Percentiles rank a stretch among this genome's conserved stretches.
Evolutionary conservation across 1,140 invertebrate genomes (phyloP).

Genomic region (Aleiodes sp.): DNA sequence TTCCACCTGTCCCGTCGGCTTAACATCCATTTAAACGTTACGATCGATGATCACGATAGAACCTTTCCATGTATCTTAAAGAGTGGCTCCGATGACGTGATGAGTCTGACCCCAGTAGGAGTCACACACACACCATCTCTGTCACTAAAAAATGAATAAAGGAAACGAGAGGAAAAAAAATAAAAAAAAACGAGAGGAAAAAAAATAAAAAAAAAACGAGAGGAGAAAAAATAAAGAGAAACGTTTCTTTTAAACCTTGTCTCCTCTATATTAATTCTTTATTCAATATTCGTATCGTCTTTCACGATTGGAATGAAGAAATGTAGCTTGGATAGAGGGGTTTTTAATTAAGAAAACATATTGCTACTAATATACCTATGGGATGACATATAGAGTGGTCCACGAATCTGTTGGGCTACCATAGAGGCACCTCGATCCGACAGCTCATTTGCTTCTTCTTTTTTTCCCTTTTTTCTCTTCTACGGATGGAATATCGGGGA

Average conservation of each 20-base stretch:
- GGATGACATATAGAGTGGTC: constrained; percentile 42
- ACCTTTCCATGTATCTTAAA: not conserved
- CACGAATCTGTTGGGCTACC: constrained; percentile 57
- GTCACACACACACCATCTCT: constrained; percentile 6
- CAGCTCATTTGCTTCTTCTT: constrained; percentile 33
- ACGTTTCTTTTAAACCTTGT: not conserved
- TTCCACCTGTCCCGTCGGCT: constrained; percentile 18
- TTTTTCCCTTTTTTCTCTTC: not conserved
- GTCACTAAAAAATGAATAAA: too few species aligned
- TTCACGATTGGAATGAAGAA: not conserved
- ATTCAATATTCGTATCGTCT: constrained; percentile 11
- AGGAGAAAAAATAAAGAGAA: not conserved
- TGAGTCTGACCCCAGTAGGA: not conserved
- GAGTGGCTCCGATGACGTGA: not conserved
- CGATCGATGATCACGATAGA: constrained; percentile 3
- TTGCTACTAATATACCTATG: constrained; percentile 59
- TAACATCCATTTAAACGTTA: not conserved
- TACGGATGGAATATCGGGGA: too few species aligned
- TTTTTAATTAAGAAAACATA: constrained; percentile 64
- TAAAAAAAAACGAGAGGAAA: not conserved
- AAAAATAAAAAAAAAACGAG: not conserved
- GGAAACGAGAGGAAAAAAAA: not conserved
- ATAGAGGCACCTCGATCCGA: constrained; percentile 54
- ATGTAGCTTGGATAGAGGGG: constrained; percentile 35
- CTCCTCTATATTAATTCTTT: not conserved